Evolutionary conservation across 2,113 vertebrate genomes (phyloP).

Genomic region (Coturnix japonica): DNA sequence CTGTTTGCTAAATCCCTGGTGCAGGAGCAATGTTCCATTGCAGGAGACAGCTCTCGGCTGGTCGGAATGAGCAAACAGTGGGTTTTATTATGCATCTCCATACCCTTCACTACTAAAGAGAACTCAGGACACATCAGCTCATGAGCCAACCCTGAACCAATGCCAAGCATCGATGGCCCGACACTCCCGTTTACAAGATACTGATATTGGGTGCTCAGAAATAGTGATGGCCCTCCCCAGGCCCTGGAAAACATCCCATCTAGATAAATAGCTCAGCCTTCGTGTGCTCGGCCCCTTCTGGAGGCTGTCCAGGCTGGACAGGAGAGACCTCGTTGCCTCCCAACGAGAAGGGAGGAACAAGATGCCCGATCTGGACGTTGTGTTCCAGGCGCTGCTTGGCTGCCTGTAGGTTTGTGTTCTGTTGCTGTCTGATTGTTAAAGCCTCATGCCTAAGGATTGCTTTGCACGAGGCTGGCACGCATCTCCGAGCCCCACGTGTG

Average conservation of each 20-base stretch:
- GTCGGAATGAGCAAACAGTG: slow-evolving; percentile 13
- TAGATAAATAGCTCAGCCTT: neutral
- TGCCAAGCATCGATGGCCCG: neutral
- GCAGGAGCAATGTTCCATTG: neutral
- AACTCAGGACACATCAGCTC: neutral
- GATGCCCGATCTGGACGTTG: neutral
- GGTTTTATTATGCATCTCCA: neutral
- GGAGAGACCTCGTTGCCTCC: slow-evolving; percentile 31
- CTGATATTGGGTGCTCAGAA: neutral
- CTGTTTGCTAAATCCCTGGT: slow-evolving; percentile 16
- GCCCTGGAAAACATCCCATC: slow-evolving; percentile 5
- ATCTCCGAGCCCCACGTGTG: accelerated
- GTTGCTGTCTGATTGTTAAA: neutral
- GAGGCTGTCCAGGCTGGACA: slow-evolving; percentile 16
- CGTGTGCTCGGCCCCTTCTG: neutral
- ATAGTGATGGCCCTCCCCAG: neutral
- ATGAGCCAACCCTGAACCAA: accelerated
- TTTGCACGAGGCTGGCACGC: neutral
- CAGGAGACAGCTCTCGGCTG: neutral
- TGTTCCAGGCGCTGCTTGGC: slow-evolving; percentile 46
- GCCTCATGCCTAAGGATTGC: neutral
- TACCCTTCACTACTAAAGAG: no score
- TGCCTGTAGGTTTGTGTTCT: neutral
- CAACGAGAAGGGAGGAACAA: neutral
- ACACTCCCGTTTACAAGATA: neutral